Evolutionary conservation across 2,797 vertebrate genomes (phyloP), one percentile per base, ranked within the genome.

Genomic region (Babyrousa celebensis): DNA sequence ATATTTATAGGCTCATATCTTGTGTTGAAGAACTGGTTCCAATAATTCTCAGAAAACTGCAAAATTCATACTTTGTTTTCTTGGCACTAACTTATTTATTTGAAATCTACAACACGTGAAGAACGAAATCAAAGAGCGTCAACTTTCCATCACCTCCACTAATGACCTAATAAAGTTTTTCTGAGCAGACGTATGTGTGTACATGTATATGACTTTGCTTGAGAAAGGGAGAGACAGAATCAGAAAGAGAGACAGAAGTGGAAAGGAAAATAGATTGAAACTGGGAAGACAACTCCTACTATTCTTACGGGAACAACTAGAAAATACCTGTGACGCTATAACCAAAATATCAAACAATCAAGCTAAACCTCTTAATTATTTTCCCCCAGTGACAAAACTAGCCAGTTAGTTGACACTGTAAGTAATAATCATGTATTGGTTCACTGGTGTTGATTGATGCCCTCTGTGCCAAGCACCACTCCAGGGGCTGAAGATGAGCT

Each of bases 1-100:
- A 77, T 98, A 98, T 98, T 98, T 98, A 97, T 87, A 97, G 97
- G 97, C 93, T 93, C 95, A 16, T 96, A 98, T 94, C 97, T 98
- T 67, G 7, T 65, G 95, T 79, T 65, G 86, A 97, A 96, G 96
- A 88, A 84, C 92, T 89, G 89, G 63, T 96, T 97, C 89, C 93
- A 98, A 94, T 95, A 97, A 97, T 97, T 95, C 89, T 97, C 96
- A 85, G 48, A 94, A 93, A 92, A 93, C 94, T 23, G 1, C 92
- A 80, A 94, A 96, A 98, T 95, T 96, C 89, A 87, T 89, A 92
- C 94, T 17, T 96, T 80, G 91, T 97, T 97, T 98, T 96, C 79
- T 72, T 32, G 84, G 82, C 92, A 91, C 85, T 97, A 82, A 97
- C 83, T 96, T 95, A 94, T 98, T 97, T 95, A 95, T 95, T 97